Evolutionary conservation across 1,140 invertebrate species (phyloP).

Genomic region (Akabosia matsudoensis): DNA sequence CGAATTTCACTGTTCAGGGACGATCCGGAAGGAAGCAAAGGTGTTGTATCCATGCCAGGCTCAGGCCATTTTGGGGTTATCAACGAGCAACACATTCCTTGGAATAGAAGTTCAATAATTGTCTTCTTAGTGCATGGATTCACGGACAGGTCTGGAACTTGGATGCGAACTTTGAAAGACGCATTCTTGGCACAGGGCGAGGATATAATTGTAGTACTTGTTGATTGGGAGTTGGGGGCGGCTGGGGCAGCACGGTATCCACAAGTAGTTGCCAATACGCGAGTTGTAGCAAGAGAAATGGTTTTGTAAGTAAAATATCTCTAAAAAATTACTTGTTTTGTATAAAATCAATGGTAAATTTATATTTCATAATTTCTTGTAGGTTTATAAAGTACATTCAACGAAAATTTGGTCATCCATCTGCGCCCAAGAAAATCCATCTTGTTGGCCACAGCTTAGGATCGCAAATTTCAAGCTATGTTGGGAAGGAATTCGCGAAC

Average conservation of each 20-base stretch:
- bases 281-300: constrained; percentile 30
- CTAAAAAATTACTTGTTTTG: neutral
- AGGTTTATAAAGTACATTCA: constrained; percentile 24
- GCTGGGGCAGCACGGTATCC: constrained; percentile 18
- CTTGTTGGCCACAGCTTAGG: constrained; percentile 31
- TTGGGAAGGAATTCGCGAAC: constrained; percentile 1
- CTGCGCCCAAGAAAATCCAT: constrained; percentile 3
- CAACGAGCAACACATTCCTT: neutral
- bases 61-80: neutral
- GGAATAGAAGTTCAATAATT: constrained; percentile 6
- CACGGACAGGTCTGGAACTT: constrained; percentile 24
- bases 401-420: constrained; percentile 10
- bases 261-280: constrained; percentile 22
- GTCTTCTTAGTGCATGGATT: constrained; percentile 29
- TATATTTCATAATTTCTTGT: neutral
- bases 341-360: neutral
- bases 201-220: constrained; percentile 14
- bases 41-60: neutral
- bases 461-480: constrained; percentile 27
- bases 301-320: neutral
- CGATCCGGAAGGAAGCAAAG: constrained; percentile 2
- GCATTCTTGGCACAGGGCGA: neutral
- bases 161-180: constrained; percentile 9
- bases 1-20: no score
- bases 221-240: constrained; percentile 25